Conservation (phyloP, 2,888 invertebrate genomes). For the Lydus trimaculatus region DNA sequence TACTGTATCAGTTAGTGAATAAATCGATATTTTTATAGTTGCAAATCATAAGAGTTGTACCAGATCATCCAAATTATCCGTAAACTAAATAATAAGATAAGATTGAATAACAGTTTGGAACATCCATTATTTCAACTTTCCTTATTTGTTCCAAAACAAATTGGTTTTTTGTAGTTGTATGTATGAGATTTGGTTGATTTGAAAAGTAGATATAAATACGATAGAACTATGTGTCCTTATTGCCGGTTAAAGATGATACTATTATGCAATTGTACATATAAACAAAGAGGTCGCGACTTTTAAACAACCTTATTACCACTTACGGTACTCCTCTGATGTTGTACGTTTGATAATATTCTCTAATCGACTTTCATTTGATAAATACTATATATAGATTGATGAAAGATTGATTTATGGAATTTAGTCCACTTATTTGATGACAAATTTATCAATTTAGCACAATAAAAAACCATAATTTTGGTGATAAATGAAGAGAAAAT, state of each 20-base stretch:
- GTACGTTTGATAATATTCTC: not conserved
- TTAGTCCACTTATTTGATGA: too few species aligned
- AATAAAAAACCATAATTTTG: too few species aligned
- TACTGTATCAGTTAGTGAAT: not conserved
- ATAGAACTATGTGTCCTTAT: not conserved
- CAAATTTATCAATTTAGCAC: too few species aligned
- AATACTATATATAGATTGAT: too few species aligned
- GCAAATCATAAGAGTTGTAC: not conserved
- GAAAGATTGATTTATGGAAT: too few species aligned
- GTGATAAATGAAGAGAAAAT: too few species aligned
- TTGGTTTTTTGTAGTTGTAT: not conserved
- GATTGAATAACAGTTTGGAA: too few species aligned
- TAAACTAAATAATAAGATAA: too few species aligned
- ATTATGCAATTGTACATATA: not conserved
- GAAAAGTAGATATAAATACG: not conserved
- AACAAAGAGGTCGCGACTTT: not conserved
- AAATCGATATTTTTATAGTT: not conserved
- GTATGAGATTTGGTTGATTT: not conserved
- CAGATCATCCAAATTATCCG: not conserved
- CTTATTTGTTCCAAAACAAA: not conserved
- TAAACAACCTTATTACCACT: not conserved
- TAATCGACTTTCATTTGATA: not conserved
- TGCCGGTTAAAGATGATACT: not conserved
- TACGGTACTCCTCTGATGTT: not conserved
- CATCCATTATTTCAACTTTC: not conserved